Evolutionary conservation across 2,888 invertebrate species (phyloP), one percentile per base, ranked within the genome.

Genomic region (Candidula unifasciata): DNA sequence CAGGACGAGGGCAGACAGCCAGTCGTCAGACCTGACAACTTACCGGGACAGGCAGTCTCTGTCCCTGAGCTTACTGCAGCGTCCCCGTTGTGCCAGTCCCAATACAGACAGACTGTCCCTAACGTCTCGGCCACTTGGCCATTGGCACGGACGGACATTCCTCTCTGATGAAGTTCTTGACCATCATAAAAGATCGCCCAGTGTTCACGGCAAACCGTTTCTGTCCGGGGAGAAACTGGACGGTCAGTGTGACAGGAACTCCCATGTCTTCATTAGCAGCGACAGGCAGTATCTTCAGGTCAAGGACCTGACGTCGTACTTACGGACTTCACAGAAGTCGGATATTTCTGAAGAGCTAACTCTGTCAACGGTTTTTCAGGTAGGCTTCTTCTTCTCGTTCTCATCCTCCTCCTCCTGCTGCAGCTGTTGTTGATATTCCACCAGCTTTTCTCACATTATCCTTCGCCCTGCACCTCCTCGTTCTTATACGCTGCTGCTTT

Each of bases 321-420:
- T 68, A 57, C 10, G 30, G 18, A 18, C 30, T 24, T 81, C 81
- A 3, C 30, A 18, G 24, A 33, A 35, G 54, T 5, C 54, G 6
- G 64, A 80, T 0, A 44, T 6, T n/a, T 85, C 85, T 3, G 82
- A 82, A 33, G 85, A 85, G 60, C 82, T 85, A 13, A 85, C 85
- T 2, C 44, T 85, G 74, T 79, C 82, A 74, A 85, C 64, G 27
- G 66, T 74, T 54, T 80, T 80, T 44, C 44, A 33, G 74, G 74
- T 74, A 74, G 52, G 73, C 13, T 60, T 6, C 44, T 13, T 44
- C 44, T 44, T 1, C 44, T 44, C 2, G 8, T 44, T 1, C 44
- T 44, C 2, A 6, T 44, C 2, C 44, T 44, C 2, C 44, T 44
- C n/a, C n/a, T n/a, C n/a, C n/a, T n/a, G n/a, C n/a, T n/a, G n/a